Conservation (phyloP, 2,888 invertebrate genomes). For the Rhagonycha lutea region DNA sequence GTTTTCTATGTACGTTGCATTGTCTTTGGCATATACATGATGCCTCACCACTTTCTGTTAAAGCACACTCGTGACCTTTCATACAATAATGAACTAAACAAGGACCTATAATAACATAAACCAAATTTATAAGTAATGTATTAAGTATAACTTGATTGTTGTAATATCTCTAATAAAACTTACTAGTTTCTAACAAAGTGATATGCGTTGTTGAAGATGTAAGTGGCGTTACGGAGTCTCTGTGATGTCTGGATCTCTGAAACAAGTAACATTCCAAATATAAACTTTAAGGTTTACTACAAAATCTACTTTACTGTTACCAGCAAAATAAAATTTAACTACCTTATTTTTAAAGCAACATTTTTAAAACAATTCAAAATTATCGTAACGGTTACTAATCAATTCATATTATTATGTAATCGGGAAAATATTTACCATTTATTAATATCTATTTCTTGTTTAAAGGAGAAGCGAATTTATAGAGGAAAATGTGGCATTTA, state of each 20-base stretch:
- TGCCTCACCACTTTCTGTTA: constrained; percentile 56
- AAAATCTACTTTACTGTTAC: not conserved
- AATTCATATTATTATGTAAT: no score
- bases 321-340: not conserved
- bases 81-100: constrained; percentile 69
- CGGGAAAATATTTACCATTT: not conserved
- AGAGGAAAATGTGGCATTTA: not conserved
- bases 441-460: not conserved
- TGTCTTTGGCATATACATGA: constrained; percentile 66
- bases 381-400: no score
- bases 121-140: not conserved
- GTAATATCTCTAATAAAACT: constrained; percentile 35
- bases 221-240: constrained; percentile 50
- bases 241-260: constrained; percentile 55
- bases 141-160: not conserved
- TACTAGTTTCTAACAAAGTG: constrained; percentile 55
- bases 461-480: not conserved
- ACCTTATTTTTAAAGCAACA: not conserved
- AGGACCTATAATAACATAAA: constrained; percentile 58
- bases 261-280: constrained; percentile 38
- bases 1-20: constrained; percentile 61
- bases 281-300: not conserved
- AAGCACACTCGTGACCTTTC: constrained; percentile 66
- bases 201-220: constrained; percentile 50
- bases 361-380: not conserved